Evolutionary conservation across 2,113 vertebrate species (phyloP), one percentile per base, ranked within the genome.

Genomic region (Harpagus bidentatus): DNA sequence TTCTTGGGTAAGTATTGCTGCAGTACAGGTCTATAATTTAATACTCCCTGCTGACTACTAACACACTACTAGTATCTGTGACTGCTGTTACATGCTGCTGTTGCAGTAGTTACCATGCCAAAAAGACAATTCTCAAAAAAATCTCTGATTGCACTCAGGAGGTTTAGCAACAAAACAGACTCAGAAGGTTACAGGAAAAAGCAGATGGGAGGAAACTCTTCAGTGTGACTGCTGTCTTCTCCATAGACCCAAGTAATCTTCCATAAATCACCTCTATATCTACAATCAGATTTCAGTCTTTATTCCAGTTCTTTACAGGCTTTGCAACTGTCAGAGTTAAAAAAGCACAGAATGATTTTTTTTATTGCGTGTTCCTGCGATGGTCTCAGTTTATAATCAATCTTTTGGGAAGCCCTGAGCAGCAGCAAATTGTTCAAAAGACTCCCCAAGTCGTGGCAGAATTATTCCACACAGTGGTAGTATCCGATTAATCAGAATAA

Each of bases 401-500:
- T 53, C 63, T 67, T 67, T 58, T 32, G 66, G 21, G 74, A 94
- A 82, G 23, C 34, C 78, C 76, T 74, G 72, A 91, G 84, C 45
- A 82, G 92, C 70, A 95, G 59, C 13, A 93, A 95, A 92, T 87
- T 76, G 48, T 78, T 80, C 76, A 79, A 82, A 94, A 90, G 89
- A 70, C 70, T 92, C 66, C 58, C 74, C 31, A 45, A 23, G 72
- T 82, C 6, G 3, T 47, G 29, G 28, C 43, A 92, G 61, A 95
- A 94, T 88, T 82, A 80, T 63, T 90, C 62, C 72, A 77, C 36
- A 2, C 55, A 95, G 87, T n/a, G 16, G 73, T 84, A 87, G 50
- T 18, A 91, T 48, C 63, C 5, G 2, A 88, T 90, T 93, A 88
- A 94, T 90, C 88, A 94, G 82, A 79, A 22, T 38, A 89, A 76